These are phyloP conservation scores for Blastomussa wellsi DNA, from an alignment of 92 coral and sea anemone genomes.

Conservation along the genomic window DNA sequence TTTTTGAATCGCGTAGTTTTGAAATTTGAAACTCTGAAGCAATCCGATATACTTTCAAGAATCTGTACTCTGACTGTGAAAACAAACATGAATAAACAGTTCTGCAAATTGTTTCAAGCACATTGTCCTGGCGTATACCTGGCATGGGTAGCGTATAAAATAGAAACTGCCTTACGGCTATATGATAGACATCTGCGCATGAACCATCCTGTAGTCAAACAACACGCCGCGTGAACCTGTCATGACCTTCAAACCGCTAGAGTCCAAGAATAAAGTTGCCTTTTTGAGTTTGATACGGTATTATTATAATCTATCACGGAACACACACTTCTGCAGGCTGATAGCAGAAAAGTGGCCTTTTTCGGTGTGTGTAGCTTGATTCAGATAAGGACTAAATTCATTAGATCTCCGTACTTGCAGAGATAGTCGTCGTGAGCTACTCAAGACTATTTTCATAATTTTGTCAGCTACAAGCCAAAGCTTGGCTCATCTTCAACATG, in stretches of 20 bases:
- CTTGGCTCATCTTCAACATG: slow-evolving; percentile 21
- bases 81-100: background rate
- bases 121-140: background rate
- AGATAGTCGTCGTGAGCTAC: background rate
- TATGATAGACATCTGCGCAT: background rate
- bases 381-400: no score
- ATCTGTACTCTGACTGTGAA: background rate
- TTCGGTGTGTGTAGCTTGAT: background rate
- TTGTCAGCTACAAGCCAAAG: slow-evolving; percentile 5
- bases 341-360: background rate
- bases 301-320: slow-evolving; percentile 20
- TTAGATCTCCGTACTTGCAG: background rate
- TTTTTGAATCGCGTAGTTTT: background rate
- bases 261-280: slow-evolving; percentile 7
- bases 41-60: slow-evolving; percentile 27
- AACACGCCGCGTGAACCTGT: background rate
- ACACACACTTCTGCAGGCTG: background rate
- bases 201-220: background rate
- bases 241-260: slow-evolving; percentile 5
- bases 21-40: slow-evolving; percentile 22
- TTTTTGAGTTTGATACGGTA: slow-evolving; percentile 2
- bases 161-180: background rate
- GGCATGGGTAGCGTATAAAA: background rate
- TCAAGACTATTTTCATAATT: background rate
- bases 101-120: background rate